phyloP scores from a whole-genome alignment of 1,140 invertebrate genomes.

The Microplitis demolitor region DNA sequence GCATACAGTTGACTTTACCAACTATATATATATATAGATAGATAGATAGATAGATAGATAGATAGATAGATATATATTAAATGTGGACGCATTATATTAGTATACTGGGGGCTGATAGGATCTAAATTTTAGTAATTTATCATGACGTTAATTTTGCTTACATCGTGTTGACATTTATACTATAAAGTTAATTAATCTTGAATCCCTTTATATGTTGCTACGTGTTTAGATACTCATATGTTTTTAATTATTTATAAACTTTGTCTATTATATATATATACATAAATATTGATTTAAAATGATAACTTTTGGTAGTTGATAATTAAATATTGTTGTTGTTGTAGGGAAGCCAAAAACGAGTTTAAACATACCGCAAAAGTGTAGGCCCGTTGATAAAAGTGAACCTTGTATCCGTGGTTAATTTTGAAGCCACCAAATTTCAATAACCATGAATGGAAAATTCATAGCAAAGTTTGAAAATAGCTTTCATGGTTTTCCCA shows the following conservation, averaged over 20 bases:
- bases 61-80: not conserved
- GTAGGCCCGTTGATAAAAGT: not conserved
- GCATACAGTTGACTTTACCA: not conserved
- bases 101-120: constrained; percentile 25
- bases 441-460: not conserved
- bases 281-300: no score
- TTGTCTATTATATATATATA: no score
- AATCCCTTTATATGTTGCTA: not conserved
- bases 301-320: not conserved
- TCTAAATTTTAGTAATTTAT: constrained; percentile 31
- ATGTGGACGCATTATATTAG: not conserved
- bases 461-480: constrained; percentile 1
- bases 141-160: not conserved
- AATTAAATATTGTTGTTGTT: no score
- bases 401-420: not conserved
- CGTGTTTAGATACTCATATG: not conserved
- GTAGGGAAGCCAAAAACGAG: no score
- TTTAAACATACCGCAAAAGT: no score
- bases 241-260: not conserved
- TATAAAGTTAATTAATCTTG: constrained; percentile 24
- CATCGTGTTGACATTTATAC: not conserved
- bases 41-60: not conserved
- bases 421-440: not conserved
- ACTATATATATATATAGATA: not conserved
- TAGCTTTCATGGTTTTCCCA: not conserved